Conservation (phyloP, 2,113 vertebrate genomes). For the Myocastor coypus region DNA sequence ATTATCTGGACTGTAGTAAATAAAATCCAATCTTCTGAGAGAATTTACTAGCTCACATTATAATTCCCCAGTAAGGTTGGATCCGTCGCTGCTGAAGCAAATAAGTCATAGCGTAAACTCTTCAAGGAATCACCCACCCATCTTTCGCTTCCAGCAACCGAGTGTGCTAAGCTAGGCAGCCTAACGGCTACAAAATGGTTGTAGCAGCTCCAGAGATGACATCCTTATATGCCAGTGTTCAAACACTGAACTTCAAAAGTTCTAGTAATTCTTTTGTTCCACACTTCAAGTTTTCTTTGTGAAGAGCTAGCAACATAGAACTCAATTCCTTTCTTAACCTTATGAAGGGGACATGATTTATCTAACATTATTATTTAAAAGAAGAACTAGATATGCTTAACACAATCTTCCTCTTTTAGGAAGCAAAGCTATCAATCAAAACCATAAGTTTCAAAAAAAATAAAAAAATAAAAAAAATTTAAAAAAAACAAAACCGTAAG, state of each 20-base stretch:
- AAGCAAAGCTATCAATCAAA: background rate
- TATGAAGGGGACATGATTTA: background rate
- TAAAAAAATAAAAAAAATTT: too few relatives aligned
- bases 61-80: slow-evolving; percentile 2
- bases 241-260: slow-evolving; percentile 6
- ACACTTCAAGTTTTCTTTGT: background rate
- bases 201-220: background rate
- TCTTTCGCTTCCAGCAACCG: background rate
- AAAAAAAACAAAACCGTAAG: background rate
- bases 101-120: background rate
- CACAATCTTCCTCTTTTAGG: background rate
- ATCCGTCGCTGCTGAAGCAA: background rate
- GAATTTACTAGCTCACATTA: background rate
- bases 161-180: background rate
- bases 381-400: background rate
- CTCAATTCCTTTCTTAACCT: background rate
- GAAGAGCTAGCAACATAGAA: background rate
- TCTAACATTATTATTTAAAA: background rate
- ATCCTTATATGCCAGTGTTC: background rate
- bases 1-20: background rate
- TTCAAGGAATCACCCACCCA: background rate
- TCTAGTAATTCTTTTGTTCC: slow-evolving; percentile 14
- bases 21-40: background rate
- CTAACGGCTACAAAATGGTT: background rate
- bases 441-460: background rate